Conservation (phyloP, 2,888 invertebrate species). For the Hemithea aestivaria region DNA sequence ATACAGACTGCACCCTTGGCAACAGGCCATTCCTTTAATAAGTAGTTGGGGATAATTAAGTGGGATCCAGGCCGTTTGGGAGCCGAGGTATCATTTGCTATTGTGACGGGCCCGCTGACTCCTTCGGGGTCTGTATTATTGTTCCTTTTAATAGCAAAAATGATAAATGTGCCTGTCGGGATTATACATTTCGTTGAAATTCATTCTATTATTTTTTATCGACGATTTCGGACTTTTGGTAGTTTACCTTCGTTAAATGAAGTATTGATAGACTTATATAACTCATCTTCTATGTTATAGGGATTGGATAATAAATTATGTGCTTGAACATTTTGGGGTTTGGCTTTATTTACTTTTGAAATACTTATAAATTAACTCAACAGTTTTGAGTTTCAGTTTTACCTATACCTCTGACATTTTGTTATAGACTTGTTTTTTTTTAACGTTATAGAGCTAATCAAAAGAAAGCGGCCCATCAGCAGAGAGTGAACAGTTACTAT, state of each 20-base stretch:
- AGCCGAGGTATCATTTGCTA: slow-evolving; percentile 75
- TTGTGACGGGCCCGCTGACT: slow-evolving; percentile 71
- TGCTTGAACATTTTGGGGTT: too few species aligned
- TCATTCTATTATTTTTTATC: slow-evolving; percentile 35
- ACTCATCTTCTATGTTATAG: slow-evolving; percentile 5
- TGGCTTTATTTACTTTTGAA: too few species aligned
- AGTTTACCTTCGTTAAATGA: slow-evolving; percentile 18
- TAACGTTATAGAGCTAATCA: too few species aligned
- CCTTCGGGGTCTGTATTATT: slow-evolving; percentile 72
- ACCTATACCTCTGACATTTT: too few species aligned
- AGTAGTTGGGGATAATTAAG: slow-evolving; percentile 74
- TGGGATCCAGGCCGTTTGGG: slow-evolving; percentile 60
- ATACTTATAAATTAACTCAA: too few species aligned
- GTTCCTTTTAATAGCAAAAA: slow-evolving; percentile 73
- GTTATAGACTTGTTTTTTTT: too few species aligned
- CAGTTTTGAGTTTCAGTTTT: too few species aligned
- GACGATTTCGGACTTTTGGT: slow-evolving; percentile 20
- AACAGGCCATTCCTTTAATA: slow-evolving; percentile 60
- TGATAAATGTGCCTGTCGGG: slow-evolving; percentile 72
- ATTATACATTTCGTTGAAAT: slow-evolving; percentile 47
- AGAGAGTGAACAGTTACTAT: too few species aligned
- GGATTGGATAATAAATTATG: too few species aligned
- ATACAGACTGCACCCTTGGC: too few species aligned
- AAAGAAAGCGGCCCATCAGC: too few species aligned
- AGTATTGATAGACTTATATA: slow-evolving; percentile 11